Base-by-base conservation (phyloP, 2,113 vertebrate species). In the Cervus canadensis region DNA sequence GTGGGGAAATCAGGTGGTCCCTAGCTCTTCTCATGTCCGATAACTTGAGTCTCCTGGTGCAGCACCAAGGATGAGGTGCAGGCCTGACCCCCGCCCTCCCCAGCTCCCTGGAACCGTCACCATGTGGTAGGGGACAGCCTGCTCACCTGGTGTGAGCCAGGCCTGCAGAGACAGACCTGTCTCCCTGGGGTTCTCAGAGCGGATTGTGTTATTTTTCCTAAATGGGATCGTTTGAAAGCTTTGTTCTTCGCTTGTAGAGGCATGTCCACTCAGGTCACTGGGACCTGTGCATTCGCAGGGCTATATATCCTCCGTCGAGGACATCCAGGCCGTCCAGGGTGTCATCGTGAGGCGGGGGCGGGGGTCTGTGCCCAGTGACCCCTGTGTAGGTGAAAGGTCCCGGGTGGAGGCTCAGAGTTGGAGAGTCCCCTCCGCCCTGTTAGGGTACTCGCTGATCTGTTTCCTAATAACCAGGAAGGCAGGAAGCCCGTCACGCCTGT, bases 371-470 rank as follows among this genome's bases (percentile, higher is more conserved):
- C 43, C 84, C 19, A 43, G 33, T 1, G 21, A 23, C 79, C 23
- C 5, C 30, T 40, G 67, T 8, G 13, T 52, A 14, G 74, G 1
- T 40, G 23, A 14, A 9, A 16, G 26, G 19, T 60, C 57, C 40
- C 0, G 0, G 40, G 26, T 1, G 2, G 33, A 59, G 45, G n/a
- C n/a, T 26, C 12, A 2, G 7, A 17, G 43, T 28, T 11, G 2
- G 40, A 8, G 36, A 40, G 28, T 6, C 9, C 45, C 45, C 4
- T 40, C 45, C 3, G 3, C 28, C 8, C 48, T 13, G 19, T 25
- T 17, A n/a, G 0, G 6, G 21, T 5, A n/a, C 19, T 56, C 2
- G 0, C 2, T 1, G 40, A 30, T 10, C 40, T 26, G 40, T 3
- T 8, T 45, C 26, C 17, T 2, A 4, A 4, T 5, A 6, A 3